A percentile compares a stretch with the other conserved stretches of the same genome.
These are phyloP conservation scores for Bujurquina vittata DNA, from an alignment of 2,113 vertebrate species.

Conservation along the genomic window DNA sequence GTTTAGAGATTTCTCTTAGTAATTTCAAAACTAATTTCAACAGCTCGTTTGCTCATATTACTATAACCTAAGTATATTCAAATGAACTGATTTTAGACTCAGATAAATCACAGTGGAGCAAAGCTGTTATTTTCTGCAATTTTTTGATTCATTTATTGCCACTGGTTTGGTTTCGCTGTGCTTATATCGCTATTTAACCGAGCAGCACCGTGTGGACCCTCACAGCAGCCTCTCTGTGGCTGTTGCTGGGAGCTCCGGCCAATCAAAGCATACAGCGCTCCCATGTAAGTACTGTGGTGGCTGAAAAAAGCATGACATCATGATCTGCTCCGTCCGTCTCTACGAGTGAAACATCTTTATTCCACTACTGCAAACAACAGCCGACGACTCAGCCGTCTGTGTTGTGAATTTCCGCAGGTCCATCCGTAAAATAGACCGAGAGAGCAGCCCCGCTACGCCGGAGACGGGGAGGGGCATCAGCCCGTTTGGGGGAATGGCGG, in stretches of 20 bases:
- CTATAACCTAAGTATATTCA: not conserved
- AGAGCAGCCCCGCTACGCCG: not conserved
- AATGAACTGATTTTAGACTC: not conserved
- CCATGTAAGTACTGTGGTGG: slow-evolving; percentile 49
- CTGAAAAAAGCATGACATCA: slow-evolving; percentile 73
- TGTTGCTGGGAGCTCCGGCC: slow-evolving; percentile 79
- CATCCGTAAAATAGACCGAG: not conserved
- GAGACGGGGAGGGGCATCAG: slow-evolving; percentile 58
- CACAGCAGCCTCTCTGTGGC: slow-evolving; percentile 51
- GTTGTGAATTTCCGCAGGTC: not conserved
- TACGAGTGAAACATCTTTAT: slow-evolving; percentile 22
- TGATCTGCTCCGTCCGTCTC: slow-evolving; percentile 34
- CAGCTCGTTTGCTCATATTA: not conserved
- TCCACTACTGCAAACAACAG: slow-evolving; percentile 13
- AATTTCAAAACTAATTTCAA: not conserved
- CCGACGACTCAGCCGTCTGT: not conserved
- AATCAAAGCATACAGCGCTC: slow-evolving; percentile 66
- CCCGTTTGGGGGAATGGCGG: slow-evolving; percentile 68
- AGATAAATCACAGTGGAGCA: not conserved
- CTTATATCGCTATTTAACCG: not conserved
- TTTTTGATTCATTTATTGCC: too few species aligned
- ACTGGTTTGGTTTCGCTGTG: not conserved
- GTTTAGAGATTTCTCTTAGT: not conserved
- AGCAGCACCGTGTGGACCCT: slow-evolving; percentile 3
- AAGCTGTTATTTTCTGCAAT: not conserved